A percentile compares a stretch with the other conserved stretches of the same genome.
phyloP scores from a whole-genome alignment of 2,797 vertebrate genomes.

The Huso huso region DNA sequence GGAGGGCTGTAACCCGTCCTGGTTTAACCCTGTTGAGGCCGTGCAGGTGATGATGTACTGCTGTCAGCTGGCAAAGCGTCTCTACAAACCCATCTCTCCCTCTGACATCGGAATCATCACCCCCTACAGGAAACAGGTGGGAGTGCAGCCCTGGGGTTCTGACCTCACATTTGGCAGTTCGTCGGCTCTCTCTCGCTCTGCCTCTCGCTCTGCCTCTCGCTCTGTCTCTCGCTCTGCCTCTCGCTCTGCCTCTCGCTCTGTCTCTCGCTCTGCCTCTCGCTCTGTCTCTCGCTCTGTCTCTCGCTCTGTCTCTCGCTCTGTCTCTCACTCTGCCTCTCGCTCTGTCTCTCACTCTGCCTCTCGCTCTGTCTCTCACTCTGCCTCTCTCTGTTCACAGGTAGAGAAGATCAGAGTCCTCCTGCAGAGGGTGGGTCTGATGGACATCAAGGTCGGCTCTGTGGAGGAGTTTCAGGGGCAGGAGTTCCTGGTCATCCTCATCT shows the following conservation, averaged over 20 bases:
- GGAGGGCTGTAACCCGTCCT: slow-evolving; percentile 79
- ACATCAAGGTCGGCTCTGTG: slow-evolving; percentile 63
- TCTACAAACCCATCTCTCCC: slow-evolving; percentile 56
- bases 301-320: neutral
- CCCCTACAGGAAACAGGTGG: slow-evolving; percentile 89
- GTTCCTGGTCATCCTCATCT: slow-evolving; percentile 50
- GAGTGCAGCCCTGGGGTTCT: too few relatives aligned
- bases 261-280: neutral
- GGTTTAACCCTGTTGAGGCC: slow-evolving; percentile 90
- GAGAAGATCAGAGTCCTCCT: slow-evolving; percentile 61
- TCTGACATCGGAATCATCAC: slow-evolving; percentile 81
- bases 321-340: slow-evolving; percentile 10
- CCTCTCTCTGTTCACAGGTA: slow-evolving; percentile 36
- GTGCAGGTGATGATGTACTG: slow-evolving; percentile 89
- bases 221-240: slow-evolving; percentile 13
- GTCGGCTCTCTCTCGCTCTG: too few relatives aligned
- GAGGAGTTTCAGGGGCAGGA: slow-evolving; percentile 70
- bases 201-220: slow-evolving; percentile 26
- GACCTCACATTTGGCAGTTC: too few relatives aligned
- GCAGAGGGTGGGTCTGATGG: slow-evolving; percentile 46
- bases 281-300: neutral
- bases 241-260: slow-evolving; percentile 8
- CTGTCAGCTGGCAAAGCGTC: slow-evolving; percentile 74
- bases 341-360: neutral
- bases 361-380: too few relatives aligned